Conservation (phyloP, 2,888 invertebrate species). For the Chydorus sphaericus region DNA sequence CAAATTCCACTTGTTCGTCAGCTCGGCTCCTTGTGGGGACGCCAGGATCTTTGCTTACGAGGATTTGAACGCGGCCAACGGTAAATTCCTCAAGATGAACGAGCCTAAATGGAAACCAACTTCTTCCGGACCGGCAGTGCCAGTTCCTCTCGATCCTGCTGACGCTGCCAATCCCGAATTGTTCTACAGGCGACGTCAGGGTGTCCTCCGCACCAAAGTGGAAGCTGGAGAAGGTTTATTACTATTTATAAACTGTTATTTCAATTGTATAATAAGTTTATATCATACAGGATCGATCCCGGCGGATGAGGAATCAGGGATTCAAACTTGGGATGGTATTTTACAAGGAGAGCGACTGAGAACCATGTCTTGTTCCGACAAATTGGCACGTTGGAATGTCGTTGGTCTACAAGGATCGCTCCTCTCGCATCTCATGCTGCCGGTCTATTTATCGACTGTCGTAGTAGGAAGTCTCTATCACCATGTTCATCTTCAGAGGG, state of each 20-base stretch:
- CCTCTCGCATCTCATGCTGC: constrained; percentile 69
- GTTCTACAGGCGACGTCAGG: constrained; percentile 64
- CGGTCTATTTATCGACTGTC: constrained; percentile 69
- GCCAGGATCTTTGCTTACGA: constrained; percentile 37
- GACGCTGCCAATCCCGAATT: constrained; percentile 47
- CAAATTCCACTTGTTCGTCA: constrained; percentile 86
- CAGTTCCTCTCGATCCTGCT: too few species aligned
- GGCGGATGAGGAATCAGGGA: constrained; percentile 13
- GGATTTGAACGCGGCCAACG: constrained; percentile 31
- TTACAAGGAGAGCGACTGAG: constrained; percentile 68
- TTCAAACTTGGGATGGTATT: constrained; percentile 33
- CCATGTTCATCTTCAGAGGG: constrained; percentile 72
- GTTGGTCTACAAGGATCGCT: constrained; percentile 85
- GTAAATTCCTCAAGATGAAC: too few species aligned
- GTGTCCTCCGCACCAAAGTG: constrained; percentile 85
- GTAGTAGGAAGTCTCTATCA: constrained; percentile 78
- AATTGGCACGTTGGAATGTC: constrained; percentile 80
- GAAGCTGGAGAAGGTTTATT: constrained; percentile 94
- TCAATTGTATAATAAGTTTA: constrained; percentile 2
- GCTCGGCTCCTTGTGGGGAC: constrained; percentile 95
- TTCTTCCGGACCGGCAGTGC: too few species aligned
- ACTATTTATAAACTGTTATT: constrained; percentile 41
- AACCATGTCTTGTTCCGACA: constrained; percentile 72
- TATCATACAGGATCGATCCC: not conserved
- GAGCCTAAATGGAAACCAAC: too few species aligned